These are phyloP conservation scores for Poecilia latipinna DNA, from an alignment of 2,113 vertebrate genomes.

Conservation along the genomic window DNA sequence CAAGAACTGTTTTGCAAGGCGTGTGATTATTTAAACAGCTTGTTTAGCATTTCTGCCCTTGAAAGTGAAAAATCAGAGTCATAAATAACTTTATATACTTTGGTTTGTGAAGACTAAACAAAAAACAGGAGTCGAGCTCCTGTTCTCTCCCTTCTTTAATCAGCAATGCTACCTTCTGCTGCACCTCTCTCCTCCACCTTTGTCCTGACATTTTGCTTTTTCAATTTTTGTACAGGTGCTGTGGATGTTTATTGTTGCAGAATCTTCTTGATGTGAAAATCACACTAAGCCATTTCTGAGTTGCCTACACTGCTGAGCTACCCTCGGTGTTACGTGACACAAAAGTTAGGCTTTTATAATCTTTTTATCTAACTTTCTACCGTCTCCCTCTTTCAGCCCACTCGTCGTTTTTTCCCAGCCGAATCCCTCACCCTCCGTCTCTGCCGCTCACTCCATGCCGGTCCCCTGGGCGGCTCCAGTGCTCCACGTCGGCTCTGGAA, in stretches of 20 bases:
- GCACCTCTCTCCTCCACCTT: background rate
- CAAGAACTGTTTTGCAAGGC: too few relatives aligned
- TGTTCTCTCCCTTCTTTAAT: background rate
- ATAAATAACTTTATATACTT: too few relatives aligned
- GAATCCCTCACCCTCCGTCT: conserved; percentile 59
- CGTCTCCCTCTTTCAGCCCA: conserved; percentile 60
- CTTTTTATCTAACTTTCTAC: conserved; percentile 66
- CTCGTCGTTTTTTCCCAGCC: conserved; percentile 53
- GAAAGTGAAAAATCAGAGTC: too few relatives aligned
- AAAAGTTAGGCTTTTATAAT: conserved; percentile 67
- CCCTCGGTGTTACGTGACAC: conserved; percentile 55
- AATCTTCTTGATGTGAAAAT: conserved; percentile 20
- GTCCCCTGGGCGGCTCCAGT: conserved; percentile 59
- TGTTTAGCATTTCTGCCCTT: too few relatives aligned
- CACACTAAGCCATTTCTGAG: conserved; percentile 21
- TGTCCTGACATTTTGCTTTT: conserved; percentile 4
- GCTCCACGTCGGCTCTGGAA: conserved; percentile 46
- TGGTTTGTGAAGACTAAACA: too few relatives aligned
- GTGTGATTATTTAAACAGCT: too few relatives aligned
- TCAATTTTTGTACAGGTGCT: conserved; percentile 15
- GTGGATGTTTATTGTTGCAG: conserved; percentile 29
- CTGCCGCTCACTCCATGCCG: conserved; percentile 47
- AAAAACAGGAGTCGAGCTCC: background rate
- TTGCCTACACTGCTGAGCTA: conserved; percentile 56
- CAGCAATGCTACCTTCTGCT: background rate